Conservation (phyloP, 2,797 vertebrate genomes). For the Cynodonichthys magdalenae region DNA sequence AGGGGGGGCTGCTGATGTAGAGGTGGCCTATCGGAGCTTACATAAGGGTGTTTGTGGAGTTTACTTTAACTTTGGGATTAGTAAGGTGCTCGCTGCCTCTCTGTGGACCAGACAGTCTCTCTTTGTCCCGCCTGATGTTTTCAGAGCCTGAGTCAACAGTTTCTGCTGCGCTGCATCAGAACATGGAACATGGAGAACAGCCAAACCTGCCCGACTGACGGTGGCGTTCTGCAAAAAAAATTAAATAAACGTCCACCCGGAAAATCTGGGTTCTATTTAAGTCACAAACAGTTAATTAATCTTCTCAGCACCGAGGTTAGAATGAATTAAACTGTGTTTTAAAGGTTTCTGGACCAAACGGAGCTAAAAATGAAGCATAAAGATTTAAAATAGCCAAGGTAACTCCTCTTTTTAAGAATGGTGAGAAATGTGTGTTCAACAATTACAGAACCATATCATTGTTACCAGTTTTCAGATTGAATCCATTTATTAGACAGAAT, state of each 20-base stretch:
- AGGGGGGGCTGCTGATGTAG: neutral
- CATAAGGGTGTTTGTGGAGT: conserved; percentile 51
- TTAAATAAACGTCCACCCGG: conserved; percentile 20
- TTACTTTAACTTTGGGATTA: conserved; percentile 66
- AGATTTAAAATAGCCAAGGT: no score
- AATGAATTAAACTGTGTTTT: neutral
- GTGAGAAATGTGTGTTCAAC: no score
- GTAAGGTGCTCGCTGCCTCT: conserved; percentile 60
- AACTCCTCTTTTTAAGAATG: no score
- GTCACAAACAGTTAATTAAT: neutral
- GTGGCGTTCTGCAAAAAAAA: conserved; percentile 30
- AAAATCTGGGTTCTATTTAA: conserved; percentile 12
- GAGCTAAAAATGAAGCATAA: neutral
- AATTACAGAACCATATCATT: no score
- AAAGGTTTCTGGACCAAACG: neutral
- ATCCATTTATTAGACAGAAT: no score
- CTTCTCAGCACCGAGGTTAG: neutral
- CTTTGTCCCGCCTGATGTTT: conserved; percentile 73
- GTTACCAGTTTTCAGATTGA: no score
- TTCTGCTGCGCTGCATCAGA: conserved; percentile 69
- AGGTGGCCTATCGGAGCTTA: conserved; percentile 31
- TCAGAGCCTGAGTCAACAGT: conserved; percentile 73
- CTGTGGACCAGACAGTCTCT: conserved; percentile 68
- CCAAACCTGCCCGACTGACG: conserved; percentile 45
- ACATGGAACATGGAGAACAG: conserved; percentile 59